Evolutionary conservation across 2,888 invertebrate species (phyloP).

Genomic region (Andrena flavipes): DNA sequence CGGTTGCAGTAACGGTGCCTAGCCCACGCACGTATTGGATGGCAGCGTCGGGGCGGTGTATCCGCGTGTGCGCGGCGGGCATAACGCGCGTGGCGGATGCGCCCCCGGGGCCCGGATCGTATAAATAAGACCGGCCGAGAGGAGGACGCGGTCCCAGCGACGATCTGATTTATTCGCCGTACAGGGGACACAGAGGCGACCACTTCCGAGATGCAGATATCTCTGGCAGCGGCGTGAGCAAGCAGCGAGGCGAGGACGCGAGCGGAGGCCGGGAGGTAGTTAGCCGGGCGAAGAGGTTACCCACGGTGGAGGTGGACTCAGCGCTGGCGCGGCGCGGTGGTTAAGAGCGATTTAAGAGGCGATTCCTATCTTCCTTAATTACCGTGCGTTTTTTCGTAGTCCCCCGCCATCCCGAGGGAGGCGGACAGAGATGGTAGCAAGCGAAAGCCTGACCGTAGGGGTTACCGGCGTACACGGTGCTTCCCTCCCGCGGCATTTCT

Average conservation of each 20-base stretch:
- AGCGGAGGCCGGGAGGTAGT: conserved; percentile 36
- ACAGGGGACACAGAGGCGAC: conserved; percentile 44
- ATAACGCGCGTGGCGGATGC: neutral
- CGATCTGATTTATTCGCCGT: conserved; percentile 65
- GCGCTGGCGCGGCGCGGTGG: conserved; percentile 63
- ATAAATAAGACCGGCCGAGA: conserved; percentile 41
- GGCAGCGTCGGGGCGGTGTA: conserved; percentile 43
- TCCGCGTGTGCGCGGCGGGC: conserved; percentile 36
- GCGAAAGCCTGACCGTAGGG: conserved; percentile 23
- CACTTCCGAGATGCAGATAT: conserved; percentile 71
- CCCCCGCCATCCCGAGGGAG: conserved; percentile 42
- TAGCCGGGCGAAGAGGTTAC: conserved; percentile 59
- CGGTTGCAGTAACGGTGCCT: conserved; percentile 63
- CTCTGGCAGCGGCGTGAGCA: conserved; percentile 51
- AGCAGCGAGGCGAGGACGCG: conserved; percentile 28
- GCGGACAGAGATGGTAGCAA: conserved; percentile 33
- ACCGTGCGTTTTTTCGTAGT: conserved; percentile 75
- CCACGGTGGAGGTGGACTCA: conserved; percentile 57
- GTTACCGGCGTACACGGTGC: conserved; percentile 60
- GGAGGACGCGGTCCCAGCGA: conserved; percentile 38
- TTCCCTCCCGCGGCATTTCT: conserved; percentile 55
- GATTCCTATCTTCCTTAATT: conserved; percentile 82
- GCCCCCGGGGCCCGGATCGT: conserved; percentile 1
- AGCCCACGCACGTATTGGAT: conserved; percentile 60
- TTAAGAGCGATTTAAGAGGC: conserved; percentile 76